These are phyloP conservation scores for Melanotaenia parkinsoni DNA, from an alignment of 2,797 vertebrate genomes.

Conservation along the genomic window DNA sequence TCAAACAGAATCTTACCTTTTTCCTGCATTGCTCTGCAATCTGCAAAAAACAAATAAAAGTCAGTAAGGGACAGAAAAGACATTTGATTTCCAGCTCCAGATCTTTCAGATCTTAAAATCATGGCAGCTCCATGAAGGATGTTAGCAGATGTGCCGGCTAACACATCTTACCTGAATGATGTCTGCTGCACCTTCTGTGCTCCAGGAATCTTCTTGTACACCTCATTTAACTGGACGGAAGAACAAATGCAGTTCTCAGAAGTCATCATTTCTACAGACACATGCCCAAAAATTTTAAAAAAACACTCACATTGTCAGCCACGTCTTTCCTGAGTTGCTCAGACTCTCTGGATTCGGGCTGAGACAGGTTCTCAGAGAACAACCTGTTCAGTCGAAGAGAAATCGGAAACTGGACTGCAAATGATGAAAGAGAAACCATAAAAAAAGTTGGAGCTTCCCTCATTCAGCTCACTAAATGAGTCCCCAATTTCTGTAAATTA, in stretches of 20 bases:
- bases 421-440: neutral
- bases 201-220: slow-evolving; percentile 89
- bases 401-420: slow-evolving; percentile 84
- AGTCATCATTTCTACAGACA: neutral
- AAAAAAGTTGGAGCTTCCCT: neutral
- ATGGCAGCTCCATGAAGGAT: no score
- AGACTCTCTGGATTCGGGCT: slow-evolving; percentile 85
- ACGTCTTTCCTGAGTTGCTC: slow-evolving; percentile 90
- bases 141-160: neutral
- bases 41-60: slow-evolving; percentile 74
- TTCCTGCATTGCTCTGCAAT: slow-evolving; percentile 92
- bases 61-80: slow-evolving; percentile 3
- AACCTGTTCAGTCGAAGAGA: slow-evolving; percentile 90
- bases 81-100: neutral
- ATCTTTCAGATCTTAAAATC: no score
- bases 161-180: slow-evolving; percentile 88
- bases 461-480: neutral
- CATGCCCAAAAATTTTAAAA: neutral
- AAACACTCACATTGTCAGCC: slow-evolving; percentile 88
- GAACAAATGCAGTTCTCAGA: slow-evolving; percentile 20
- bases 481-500: neutral
- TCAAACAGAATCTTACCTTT: slow-evolving; percentile 83
- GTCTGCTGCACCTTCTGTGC: slow-evolving; percentile 90
- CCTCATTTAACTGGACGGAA: slow-evolving; percentile 86
- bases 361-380: slow-evolving; percentile 88